Evolutionary conservation across 1,140 invertebrate species (phyloP), one percentile per base, ranked within the genome.

Genomic region (Cydia pomonella): DNA sequence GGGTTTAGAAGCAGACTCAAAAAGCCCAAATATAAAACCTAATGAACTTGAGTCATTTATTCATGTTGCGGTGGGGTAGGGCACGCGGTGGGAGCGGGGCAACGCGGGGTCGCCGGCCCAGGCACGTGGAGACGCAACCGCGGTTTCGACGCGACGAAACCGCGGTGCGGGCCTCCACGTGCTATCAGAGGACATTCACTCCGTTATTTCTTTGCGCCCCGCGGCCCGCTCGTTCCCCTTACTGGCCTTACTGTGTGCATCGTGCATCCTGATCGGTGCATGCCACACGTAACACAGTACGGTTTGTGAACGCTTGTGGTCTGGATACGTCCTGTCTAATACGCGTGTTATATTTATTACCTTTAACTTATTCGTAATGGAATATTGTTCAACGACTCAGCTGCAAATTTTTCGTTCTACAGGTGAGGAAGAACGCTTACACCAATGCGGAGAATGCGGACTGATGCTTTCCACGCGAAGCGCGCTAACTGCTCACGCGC

Each of bases 391-490:
- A 33, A 64, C 63, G 23, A 69, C 64, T 85, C 76, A 87, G 75
- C 44, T 80, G 64, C 74, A 80, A 38, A 75, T 77, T 47, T 81
- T 75, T 87, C 83, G 75, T 84, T 83, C 79, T 75, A 66, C 87
- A 91, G 87, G 87, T 86, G 87, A 90, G 72, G 90, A 90, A 72
- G 89, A 89, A 81, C 87, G 87, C 25, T 82, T 84, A 29, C 86
- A 89, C 79, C 87, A 88, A 73, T 95, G 94, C 81, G 93, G 94
- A 25, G 94, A 94, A 81, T 95, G 94, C 79, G 94, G 94, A 73
- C 92, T 95, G 89, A 94, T 91, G 76, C 94, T 95, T 73, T 94
- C 94, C 41, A 95, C 94, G 59, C 94, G 94, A 73, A 95, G 94
- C 79, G 94, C 94, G 2, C 92, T 95, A 72, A 94, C 94, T 0